Evolutionary conservation across 2,113 vertebrate species (phyloP).

Genomic region (Cisticola juncidis): DNA sequence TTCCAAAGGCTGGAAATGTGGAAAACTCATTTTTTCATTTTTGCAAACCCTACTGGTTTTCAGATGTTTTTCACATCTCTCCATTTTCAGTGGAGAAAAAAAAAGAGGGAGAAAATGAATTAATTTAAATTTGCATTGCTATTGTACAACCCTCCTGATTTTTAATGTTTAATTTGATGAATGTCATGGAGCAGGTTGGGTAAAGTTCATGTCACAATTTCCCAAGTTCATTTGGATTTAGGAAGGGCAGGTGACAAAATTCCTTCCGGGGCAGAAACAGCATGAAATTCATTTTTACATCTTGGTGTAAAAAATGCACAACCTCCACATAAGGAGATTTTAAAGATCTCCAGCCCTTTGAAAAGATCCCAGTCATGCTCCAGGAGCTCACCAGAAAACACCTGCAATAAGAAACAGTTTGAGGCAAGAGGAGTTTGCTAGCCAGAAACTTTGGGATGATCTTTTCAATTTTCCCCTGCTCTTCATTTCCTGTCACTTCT

Average conservation of each 20-base stretch:
- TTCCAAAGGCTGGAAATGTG: neutral
- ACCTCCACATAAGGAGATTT: neutral
- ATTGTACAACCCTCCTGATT: neutral
- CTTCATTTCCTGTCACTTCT: neutral
- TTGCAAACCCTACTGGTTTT: neutral
- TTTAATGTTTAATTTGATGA: neutral
- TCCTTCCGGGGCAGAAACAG: neutral
- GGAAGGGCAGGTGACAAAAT: neutral
- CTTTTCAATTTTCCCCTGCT: neutral
- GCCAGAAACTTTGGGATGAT: neutral
- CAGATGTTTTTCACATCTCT: neutral
- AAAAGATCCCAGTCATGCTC: neutral
- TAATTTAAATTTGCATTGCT: neutral
- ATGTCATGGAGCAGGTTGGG: neutral
- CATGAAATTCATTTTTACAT: neutral
- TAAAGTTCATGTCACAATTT: slow-evolving; percentile 1
- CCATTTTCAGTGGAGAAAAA: neutral
- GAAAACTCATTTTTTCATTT: neutral
- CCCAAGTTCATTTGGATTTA: neutral
- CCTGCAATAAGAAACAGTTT: neutral
- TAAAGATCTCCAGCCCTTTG: neutral
- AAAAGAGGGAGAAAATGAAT: neutral
- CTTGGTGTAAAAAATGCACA: neutral
- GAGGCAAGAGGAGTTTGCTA: neutral
- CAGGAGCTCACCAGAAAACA: neutral